Conservation (phyloP, 2,888 invertebrate genomes). For the Euspilapteryx auroguttella region DNA sequence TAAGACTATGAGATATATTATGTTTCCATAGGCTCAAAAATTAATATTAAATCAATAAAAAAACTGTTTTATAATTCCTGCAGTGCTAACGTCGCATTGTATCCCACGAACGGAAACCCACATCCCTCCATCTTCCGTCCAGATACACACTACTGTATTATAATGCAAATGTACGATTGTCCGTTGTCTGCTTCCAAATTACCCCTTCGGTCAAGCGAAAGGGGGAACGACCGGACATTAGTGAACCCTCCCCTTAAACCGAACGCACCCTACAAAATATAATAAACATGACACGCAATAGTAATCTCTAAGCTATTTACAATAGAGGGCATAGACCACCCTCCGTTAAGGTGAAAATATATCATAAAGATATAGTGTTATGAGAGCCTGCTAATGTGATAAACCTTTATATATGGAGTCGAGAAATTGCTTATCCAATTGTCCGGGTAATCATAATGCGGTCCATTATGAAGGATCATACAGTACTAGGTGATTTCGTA, state of each 20-base stretch:
- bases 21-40: no score
- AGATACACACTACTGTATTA: conserved; percentile 46
- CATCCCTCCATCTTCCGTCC: conserved; percentile 17
- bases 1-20: no score
- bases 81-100: no score
- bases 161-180: conserved; percentile 45
- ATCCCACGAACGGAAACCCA: conserved; percentile 46
- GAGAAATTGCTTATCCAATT: conserved; percentile 36
- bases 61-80: no score
- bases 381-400: conserved; percentile 47
- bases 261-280: conserved; percentile 27
- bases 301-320: no score
- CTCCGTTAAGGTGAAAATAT: conserved; percentile 21
- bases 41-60: no score
- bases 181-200: conserved; percentile 58
- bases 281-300: no score
- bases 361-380: conserved; percentile 50
- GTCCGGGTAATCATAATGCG: conserved; percentile 47
- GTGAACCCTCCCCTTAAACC: conserved; percentile 44
- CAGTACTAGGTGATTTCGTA: no score
- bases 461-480: no score
- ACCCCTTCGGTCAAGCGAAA: conserved; percentile 54
- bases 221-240: conserved; percentile 48
- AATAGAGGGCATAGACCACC: conserved; percentile 2
- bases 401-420: conserved; percentile 24